Percentiles rank a stretch among this genome's conserved stretches.
phyloP scores from a whole-genome alignment of 2,797 vertebrate genomes.

The Phalanger gymnotis region DNA sequence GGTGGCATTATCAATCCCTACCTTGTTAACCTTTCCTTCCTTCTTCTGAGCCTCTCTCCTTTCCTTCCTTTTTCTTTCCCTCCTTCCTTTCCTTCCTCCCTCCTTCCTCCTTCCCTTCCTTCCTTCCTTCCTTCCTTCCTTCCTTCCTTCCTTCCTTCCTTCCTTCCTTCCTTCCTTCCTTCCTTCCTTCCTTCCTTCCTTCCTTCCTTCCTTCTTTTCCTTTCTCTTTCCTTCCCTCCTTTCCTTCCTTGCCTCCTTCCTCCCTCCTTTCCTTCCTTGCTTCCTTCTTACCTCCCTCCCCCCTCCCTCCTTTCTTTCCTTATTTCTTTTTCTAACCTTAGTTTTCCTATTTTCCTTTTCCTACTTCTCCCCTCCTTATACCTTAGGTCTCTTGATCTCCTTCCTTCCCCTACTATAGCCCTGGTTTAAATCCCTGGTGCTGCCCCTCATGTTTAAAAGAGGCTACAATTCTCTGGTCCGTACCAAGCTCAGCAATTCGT shows the following conservation, averaged over 20 bases:
- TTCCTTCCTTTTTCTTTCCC: too few relatives aligned
- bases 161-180: too few relatives aligned
- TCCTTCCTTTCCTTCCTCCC: neutral
- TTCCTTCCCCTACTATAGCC: neutral
- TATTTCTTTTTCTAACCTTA: neutral
- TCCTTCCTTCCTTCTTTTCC: too few relatives aligned
- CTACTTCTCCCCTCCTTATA: neutral
- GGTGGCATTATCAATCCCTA: neutral
- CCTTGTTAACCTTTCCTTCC: neutral
- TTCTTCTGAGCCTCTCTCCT: too few relatives aligned
- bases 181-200: too few relatives aligned
- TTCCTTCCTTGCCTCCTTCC: too few relatives aligned
- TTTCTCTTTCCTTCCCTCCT: accelerated
- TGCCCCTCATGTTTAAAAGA: neutral
- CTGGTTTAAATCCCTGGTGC: neutral
- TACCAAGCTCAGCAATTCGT: neutral
- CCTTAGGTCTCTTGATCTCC: neutral
- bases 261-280: too few relatives aligned
- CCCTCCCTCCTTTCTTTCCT: too few relatives aligned
- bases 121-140: too few relatives aligned
- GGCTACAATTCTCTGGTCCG: neutral
- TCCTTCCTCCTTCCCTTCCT: accelerated
- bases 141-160: accelerated
- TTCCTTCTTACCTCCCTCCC: too few relatives aligned
- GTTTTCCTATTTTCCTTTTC: neutral